Conservation (phyloP, 1,140 invertebrate species). For the Drosophila takahashii region DNA sequence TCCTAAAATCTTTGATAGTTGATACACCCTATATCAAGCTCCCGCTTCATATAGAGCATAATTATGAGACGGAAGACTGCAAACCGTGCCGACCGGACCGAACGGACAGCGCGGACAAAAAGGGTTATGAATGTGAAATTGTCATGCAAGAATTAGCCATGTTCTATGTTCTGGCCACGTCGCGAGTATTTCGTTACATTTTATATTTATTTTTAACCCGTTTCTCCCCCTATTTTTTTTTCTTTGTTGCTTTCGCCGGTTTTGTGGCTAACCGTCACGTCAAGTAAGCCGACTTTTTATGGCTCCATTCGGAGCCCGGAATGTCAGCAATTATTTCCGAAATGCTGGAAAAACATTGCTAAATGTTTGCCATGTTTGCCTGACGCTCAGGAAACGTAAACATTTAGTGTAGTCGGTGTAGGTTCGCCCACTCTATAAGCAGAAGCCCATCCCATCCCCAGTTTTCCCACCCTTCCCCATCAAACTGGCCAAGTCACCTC, state of each 20-base stretch:
- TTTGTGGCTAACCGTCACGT: constrained; percentile 74
- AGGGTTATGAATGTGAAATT: constrained; percentile 84
- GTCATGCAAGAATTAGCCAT: constrained; percentile 85
- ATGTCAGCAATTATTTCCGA: constrained; percentile 75
- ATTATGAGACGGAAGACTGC: constrained; percentile 75
- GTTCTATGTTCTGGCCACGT: constrained; percentile 77
- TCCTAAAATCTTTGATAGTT: not conserved
- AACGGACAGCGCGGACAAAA: constrained; percentile 58
- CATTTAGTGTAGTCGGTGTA: constrained; percentile 69
- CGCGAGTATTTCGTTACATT: constrained; percentile 70
- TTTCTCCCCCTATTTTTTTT: constrained; percentile 3
- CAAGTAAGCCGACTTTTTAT: constrained; percentile 65
- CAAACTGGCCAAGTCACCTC: constrained; percentile 30
- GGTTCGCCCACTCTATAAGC: constrained; percentile 17
- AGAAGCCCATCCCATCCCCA: not conserved
- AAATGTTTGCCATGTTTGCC: constrained; percentile 71
- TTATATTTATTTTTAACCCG: constrained; percentile 56
- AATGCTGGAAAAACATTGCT: constrained; percentile 69
- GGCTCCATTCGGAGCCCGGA: constrained; percentile 52
- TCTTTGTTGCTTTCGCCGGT: constrained; percentile 10
- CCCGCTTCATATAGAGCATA: constrained; percentile 45
- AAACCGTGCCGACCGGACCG: constrained; percentile 36
- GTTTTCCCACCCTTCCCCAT: not conserved
- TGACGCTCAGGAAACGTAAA: constrained; percentile 79
- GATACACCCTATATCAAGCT: not conserved